Conservation (phyloP, 2,888 invertebrate species). For the Ophraella communa region DNA sequence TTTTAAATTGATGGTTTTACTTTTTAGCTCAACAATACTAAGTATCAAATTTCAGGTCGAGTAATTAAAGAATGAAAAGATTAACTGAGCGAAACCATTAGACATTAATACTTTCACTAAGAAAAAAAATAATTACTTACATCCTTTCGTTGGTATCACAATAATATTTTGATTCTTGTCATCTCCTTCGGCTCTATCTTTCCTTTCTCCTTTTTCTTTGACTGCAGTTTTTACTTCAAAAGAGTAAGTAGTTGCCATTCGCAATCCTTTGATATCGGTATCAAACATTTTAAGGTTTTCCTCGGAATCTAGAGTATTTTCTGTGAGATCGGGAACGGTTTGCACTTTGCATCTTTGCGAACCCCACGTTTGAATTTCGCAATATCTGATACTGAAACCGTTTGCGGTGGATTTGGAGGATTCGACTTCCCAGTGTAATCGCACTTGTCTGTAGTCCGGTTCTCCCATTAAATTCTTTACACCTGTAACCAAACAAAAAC, state of each 20-base stretch:
- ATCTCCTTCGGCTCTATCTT: conserved; percentile 57
- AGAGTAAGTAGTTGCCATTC: conserved; percentile 84
- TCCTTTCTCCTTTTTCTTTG: conserved; percentile 59
- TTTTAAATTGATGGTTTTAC: too few relatives aligned
- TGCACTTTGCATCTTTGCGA: conserved; percentile 74
- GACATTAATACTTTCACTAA: not conserved
- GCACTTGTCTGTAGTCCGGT: conserved; percentile 71
- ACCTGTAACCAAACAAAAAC: conserved; percentile 56
- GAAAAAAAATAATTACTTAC: conserved; percentile 64
- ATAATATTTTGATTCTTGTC: conserved; percentile 70
- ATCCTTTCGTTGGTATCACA: conserved; percentile 82
- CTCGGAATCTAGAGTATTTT: conserved; percentile 45
- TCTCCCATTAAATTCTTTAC: conserved; percentile 69
- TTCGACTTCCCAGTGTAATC: conserved; percentile 70
- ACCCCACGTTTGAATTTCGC: conserved; percentile 82
- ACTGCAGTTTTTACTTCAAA: conserved; percentile 76
- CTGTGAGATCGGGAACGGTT: conserved; percentile 45
- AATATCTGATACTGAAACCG: conserved; percentile 76
- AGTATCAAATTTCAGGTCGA: not conserved
- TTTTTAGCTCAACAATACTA: not conserved
- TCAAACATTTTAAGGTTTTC: conserved; percentile 62
- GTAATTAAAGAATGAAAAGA: not conserved
- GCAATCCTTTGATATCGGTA: conserved; percentile 71
- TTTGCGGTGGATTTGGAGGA: conserved; percentile 60
- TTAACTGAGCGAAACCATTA: not conserved